Percentiles rank a stretch among this genome's conserved stretches.
Evolutionary conservation across 2,113 vertebrate genomes (phyloP).

Genomic region (Malaclemys terrapin): DNA sequence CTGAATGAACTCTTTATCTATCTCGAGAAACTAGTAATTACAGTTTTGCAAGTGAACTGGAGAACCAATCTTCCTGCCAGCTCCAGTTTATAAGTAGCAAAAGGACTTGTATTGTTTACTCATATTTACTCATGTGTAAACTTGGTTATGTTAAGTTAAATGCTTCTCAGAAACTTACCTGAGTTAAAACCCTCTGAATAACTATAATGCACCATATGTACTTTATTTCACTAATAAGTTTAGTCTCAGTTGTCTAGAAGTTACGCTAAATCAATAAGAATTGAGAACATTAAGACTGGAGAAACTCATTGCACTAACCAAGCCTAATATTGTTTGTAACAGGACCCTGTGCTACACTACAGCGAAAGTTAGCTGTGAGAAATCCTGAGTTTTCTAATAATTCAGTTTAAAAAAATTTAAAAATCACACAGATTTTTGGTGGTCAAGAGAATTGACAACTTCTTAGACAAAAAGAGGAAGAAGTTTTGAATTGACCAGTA

Average conservation of each 20-base stretch:
- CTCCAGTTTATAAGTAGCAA: background rate
- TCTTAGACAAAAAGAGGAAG: background rate
- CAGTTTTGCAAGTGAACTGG: background rate
- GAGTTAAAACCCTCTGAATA: background rate
- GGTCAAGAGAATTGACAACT: background rate
- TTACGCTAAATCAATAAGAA: background rate
- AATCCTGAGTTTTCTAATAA: background rate
- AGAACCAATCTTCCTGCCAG: background rate
- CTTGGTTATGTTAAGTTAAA: background rate
- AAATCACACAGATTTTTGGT: background rate
- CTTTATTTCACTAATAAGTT: background rate
- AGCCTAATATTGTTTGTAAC: background rate
- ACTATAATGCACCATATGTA: background rate
- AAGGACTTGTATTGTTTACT: background rate
- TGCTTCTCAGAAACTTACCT: background rate
- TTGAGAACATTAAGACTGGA: background rate
- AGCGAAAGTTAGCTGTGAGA: background rate
- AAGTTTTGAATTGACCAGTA: background rate
- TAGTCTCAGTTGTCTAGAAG: background rate
- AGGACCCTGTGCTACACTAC: background rate
- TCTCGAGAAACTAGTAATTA: background rate
- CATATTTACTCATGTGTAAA: background rate
- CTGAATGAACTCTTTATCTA: background rate
- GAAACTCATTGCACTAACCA: background rate
- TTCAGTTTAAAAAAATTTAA: background rate